A percentile compares a stretch with the other conserved stretches of the same genome.
These are phyloP conservation scores for Iguana delicatissima DNA, from an alignment of 2,797 vertebrate genomes.

Conservation along the genomic window DNA sequence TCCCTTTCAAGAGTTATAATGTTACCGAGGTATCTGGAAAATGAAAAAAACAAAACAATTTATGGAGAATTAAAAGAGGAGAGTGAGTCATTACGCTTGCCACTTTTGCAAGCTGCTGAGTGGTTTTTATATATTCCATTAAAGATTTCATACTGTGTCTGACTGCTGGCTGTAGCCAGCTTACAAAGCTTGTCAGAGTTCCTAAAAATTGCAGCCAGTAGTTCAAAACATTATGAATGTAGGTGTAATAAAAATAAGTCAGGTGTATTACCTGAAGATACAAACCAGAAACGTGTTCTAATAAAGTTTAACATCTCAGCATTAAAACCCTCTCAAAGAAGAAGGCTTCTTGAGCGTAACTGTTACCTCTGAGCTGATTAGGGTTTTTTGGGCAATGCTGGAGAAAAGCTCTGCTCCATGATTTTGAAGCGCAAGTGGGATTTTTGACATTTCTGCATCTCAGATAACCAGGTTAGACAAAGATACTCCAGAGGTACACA, in stretches of 20 bases:
- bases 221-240: background rate
- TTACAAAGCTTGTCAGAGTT: background rate
- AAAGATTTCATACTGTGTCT: background rate
- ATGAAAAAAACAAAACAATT: background rate
- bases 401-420: background rate
- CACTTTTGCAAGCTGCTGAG: background rate
- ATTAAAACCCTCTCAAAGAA: background rate
- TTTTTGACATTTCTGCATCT: background rate
- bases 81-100: background rate
- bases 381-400: too few relatives aligned
- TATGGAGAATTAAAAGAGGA: background rate
- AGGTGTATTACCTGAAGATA: background rate
- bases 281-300: background rate
- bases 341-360: too few relatives aligned
- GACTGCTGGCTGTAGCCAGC: background rate
- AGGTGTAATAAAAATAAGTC: too few relatives aligned
- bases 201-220: background rate
- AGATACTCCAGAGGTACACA: background rate
- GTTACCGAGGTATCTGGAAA: background rate
- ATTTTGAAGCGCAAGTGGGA: too few relatives aligned
- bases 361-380: too few relatives aligned
- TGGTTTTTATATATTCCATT: background rate
- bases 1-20: too few relatives aligned
- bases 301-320: background rate
- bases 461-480: background rate